Percentiles rank a stretch among this genome's conserved stretches.
Evolutionary conservation across 2,113 vertebrate genomes (phyloP).

Genomic region (Zosterops pallidus): DNA sequence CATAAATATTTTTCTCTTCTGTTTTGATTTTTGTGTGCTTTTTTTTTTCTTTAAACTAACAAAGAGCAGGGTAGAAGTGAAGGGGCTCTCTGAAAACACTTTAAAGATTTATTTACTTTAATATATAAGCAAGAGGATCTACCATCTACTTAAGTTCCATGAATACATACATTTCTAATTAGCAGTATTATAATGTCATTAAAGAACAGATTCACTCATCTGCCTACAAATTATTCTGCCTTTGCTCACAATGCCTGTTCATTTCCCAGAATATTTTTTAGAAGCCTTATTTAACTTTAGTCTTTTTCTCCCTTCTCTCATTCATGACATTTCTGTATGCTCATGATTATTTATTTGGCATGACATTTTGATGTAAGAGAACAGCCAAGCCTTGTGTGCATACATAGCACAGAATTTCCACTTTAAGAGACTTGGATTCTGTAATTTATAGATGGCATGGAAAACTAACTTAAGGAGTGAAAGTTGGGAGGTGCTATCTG

Average conservation of each 20-base stretch:
- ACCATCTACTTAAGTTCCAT: not conserved
- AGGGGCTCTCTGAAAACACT: not conserved
- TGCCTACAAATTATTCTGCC: not conserved
- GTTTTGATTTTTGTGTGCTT: not conserved
- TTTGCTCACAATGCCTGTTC: not conserved
- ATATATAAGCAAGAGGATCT: not conserved
- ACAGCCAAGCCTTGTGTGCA: not conserved
- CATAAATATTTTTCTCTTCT: constrained; percentile 7
- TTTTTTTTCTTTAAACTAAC: not conserved
- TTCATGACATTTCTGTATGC: constrained; percentile 3
- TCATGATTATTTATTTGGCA: not conserved
- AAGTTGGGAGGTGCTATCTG: not conserved
- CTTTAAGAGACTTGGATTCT: not conserved
- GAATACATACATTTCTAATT: not conserved
- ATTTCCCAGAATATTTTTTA: not conserved
- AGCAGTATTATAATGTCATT: not conserved
- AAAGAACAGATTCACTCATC: not conserved
- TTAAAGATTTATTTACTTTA: constrained; percentile 1
- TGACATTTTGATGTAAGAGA: not conserved
- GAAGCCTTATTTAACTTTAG: not conserved
- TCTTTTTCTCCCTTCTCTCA: not conserved
- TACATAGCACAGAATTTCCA: not conserved
- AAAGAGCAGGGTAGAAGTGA: not conserved
- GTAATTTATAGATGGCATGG: not conserved
- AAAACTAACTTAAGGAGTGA: not conserved